Base-by-base conservation (phyloP, 2,113 vertebrate genomes). In the Todiramphus chloris region DNA sequence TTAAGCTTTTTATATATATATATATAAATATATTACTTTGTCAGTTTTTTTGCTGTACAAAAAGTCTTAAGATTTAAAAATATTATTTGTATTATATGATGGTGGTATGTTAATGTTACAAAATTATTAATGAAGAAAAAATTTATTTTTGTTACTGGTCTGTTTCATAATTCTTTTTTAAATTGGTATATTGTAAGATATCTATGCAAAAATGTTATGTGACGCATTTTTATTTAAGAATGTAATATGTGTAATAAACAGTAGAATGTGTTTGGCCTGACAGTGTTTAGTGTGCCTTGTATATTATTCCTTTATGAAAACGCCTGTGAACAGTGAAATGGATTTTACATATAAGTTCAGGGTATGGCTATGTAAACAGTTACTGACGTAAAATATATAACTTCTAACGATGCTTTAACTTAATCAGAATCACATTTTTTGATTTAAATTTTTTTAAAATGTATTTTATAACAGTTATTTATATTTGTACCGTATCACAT, bases 151-250 rank as follows among this genome's bases (percentile, higher is more conserved):
- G 99, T 99, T 99, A 99, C 99, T 97, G 98, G 99, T 99, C 99
- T 99, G 99, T 99, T 99, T 99, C 99, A 99, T 99, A 99, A 99
- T 99, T 99, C 99, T 99, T 99, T 99, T 99, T 99, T 99, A 99
- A 99, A 99, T 99, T 99, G 99, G 99, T 99, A 99, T 99, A 99
- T 99, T 99, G 99, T 99, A 99, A 99, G 99, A 99, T 99, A 99
- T 99, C 99, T 99, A 99, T 99, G 99, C 99, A 99, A 99, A 99
- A 99, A 99, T 99, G 99, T 99, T 99, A 98, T 98, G 99, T 99
- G 99, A 99, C 99, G 99, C 99, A 98, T 99, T 99, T 99, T 99
- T 99, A 99, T 99, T 99, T 99, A 99, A 99, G 99, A 99, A 99
- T 99, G 99, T 99, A 99, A 99, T 99, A 99, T 98, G 99, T 99